Evolutionary conservation across 2,888 invertebrate genomes (phyloP).

Genomic region (Netelia fuscicornis): DNA sequence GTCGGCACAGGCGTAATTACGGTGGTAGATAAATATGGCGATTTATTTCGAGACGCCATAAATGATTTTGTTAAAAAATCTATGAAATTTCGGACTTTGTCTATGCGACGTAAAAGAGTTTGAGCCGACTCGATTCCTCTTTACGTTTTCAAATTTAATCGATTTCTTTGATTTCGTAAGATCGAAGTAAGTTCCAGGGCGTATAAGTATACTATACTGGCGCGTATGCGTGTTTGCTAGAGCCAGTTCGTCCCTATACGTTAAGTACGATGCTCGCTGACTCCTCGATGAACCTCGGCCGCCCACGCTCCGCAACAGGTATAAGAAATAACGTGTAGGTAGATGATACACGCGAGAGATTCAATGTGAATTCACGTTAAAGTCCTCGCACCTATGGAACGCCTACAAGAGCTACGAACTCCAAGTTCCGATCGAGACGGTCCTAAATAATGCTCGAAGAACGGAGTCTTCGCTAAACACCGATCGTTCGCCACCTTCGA

Average conservation of each 20-base stretch:
- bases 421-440: not conserved
- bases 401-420: constrained; percentile 31
- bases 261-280: constrained; percentile 18
- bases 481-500: constrained; percentile 25
- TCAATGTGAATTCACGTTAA: constrained; percentile 40
- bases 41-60: not conserved
- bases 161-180: too few species aligned
- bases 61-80: too few species aligned
- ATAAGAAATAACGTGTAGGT: constrained; percentile 43
- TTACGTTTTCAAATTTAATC: too few species aligned
- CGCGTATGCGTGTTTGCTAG: constrained; percentile 27
- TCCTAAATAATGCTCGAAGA: not conserved
- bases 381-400: constrained; percentile 28
- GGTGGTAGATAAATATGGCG: not conserved
- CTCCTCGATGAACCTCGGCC: constrained; percentile 59
- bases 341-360: constrained; percentile 40
- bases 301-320: constrained; percentile 67
- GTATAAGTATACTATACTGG: not conserved
- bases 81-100: too few species aligned
- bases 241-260: constrained; percentile 20
- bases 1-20: not conserved
- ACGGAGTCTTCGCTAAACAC: constrained; percentile 19
- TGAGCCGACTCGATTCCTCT: too few species aligned
- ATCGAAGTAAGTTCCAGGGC: too few species aligned
- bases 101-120: too few species aligned